phyloP scores from a whole-genome alignment of 2,888 invertebrate species.

The Nematopogon swammerdamellus region DNA sequence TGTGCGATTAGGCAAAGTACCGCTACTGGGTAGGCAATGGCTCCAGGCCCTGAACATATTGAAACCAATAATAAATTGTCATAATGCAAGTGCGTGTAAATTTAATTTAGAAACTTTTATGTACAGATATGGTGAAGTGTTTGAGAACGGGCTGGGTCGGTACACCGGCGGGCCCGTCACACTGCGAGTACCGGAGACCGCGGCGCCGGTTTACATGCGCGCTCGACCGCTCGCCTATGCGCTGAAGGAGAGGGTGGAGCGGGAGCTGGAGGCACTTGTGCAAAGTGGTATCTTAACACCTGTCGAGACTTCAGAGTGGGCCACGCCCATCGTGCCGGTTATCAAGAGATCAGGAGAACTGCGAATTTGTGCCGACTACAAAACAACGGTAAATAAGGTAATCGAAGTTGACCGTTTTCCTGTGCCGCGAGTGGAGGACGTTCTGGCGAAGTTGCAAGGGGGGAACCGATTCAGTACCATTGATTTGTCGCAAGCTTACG shows the following conservation, averaged over 20 bases:
- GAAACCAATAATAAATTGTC: not conserved
- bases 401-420: conserved; percentile 12
- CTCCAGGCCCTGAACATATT: not conserved
- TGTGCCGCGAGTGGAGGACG: conserved; percentile 4
- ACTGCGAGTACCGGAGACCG: too few species aligned
- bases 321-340: not conserved
- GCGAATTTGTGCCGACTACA: conserved; percentile 1
- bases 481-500: conserved; percentile 4
- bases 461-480: conserved; percentile 1
- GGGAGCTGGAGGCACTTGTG: too few species aligned
- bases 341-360: not conserved
- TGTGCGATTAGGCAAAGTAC: not conserved
- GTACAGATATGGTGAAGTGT: not conserved
- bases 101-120: not conserved
- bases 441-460: conserved; percentile 4
- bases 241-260: too few species aligned
- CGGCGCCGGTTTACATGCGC: too few species aligned
- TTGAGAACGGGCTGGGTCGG: conserved; percentile 1
- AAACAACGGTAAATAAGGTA: conserved; percentile 13
- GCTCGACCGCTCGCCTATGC: too few species aligned
- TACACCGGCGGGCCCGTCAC: conserved; percentile 3
- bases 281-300: too few species aligned
- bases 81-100: not conserved
- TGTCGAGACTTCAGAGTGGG: too few species aligned
- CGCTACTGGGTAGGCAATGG: not conserved